Evolutionary conservation across 2,888 invertebrate genomes (phyloP).

Genomic region (Melanchra persicariae): DNA sequence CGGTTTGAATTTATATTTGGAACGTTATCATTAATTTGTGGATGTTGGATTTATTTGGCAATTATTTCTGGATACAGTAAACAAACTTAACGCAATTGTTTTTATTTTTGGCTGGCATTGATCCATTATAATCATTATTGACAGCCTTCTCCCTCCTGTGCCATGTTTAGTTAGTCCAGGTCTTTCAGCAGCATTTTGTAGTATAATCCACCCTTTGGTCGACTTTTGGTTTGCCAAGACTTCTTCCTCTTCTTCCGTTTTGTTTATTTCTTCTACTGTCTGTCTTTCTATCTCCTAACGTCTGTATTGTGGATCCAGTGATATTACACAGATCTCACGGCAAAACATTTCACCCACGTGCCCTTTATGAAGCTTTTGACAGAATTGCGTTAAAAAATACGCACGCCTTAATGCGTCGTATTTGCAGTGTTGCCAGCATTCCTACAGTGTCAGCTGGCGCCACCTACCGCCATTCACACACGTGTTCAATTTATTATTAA

Average conservation of each 20-base stretch:
- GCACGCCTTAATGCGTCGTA: constrained; percentile 11
- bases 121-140: not conserved
- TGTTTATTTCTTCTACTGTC: not conserved
- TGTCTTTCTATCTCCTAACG: not conserved
- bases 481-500: constrained; percentile 53
- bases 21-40: constrained; percentile 41
- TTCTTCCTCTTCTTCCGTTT: not conserved
- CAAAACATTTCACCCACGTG: not conserved
- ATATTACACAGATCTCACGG: not conserved
- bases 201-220: not conserved
- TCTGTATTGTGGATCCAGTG: not conserved
- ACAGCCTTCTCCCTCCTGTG: not conserved
- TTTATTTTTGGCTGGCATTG: too few relatives aligned
- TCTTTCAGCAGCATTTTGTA: not conserved
- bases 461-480: constrained; percentile 44
- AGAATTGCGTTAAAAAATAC: not conserved
- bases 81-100: not conserved
- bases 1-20: constrained; percentile 52
- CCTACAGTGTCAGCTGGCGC: constrained; percentile 38
- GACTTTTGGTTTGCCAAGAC: not conserved
- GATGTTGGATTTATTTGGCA: constrained; percentile 37
- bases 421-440: constrained; percentile 26
- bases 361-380: not conserved
- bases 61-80: constrained; percentile 29
- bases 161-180: not conserved